phyloP scores from a whole-genome alignment of 1,140 invertebrate genomes.

The Drosophila repletoides region DNA sequence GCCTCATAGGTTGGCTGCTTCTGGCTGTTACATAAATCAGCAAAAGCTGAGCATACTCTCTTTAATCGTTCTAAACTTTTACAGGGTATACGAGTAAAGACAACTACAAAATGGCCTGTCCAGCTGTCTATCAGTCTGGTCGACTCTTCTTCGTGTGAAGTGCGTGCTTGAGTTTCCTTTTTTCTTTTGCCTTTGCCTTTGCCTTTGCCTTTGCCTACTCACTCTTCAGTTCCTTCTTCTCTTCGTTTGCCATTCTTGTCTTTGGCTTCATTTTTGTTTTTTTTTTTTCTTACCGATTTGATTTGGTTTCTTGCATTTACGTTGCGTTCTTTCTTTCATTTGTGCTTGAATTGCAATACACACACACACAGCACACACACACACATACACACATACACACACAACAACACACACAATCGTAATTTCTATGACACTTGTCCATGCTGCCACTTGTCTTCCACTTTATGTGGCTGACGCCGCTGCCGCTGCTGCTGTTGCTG shows the following conservation, averaged over 20 bases:
- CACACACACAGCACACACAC: constrained; percentile 34
- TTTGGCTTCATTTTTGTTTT: constrained; percentile 20
- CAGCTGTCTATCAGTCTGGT: constrained; percentile 31
- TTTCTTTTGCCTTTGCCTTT: constrained; percentile 31
- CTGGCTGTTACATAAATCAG: too few relatives aligned
- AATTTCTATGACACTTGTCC: constrained; percentile 78
- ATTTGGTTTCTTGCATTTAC: constrained; percentile 70
- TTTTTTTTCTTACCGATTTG: constrained; percentile 35
- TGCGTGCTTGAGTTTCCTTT: constrained; percentile 67
- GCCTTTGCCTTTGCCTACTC: constrained; percentile 21
- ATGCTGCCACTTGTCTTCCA: constrained; percentile 76
- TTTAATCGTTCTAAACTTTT: too few relatives aligned
- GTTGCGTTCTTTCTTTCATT: constrained; percentile 73
- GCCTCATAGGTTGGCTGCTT: too few relatives aligned
- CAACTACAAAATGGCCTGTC: constrained; percentile 50
- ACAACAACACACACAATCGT: constrained; percentile 32
- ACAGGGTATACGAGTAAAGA: too few relatives aligned
- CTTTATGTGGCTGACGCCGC: constrained; percentile 63
- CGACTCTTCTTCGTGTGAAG: constrained; percentile 65
- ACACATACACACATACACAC: constrained; percentile 10
- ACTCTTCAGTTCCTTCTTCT: constrained; percentile 16
- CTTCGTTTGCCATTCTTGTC: constrained; percentile 38
- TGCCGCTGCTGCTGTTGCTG: constrained; percentile 19
- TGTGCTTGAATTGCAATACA: constrained; percentile 59
- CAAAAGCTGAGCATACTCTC: too few relatives aligned